Base-by-base conservation (phyloP, 2,113 vertebrate species). In the Stigmatopora argus region DNA sequence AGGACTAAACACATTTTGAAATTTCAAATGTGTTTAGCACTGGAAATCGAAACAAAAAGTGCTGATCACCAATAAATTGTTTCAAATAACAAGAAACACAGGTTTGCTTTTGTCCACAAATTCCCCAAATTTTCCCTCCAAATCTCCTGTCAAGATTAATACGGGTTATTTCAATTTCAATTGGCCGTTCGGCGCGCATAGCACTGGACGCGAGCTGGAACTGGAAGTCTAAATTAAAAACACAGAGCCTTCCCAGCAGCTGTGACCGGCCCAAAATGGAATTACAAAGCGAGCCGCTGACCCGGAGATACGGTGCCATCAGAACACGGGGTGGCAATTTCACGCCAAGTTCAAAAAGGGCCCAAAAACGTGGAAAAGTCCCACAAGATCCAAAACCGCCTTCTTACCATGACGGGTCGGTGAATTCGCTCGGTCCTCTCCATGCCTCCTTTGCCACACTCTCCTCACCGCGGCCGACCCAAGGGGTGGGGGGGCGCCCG, bases 391-490 rank as follows among this genome's bases (percentile, higher is more conserved):
- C 53, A 73, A 52, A 64, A 38, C 78, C 66, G 74, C 56, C 62
- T 75, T 89, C 95, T 95, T 93, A 96, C 95, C 94, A 92, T 78
- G 66, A 87, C 67, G 35, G 92, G 90, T 77, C 90, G 90, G 49
- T 85, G 90, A 76, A 92, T 92, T 89, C 89, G 88, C 82, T 91
- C 90, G 52, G 86, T 90, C 79, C 76, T 84, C 87, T 95, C 94
- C 94, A 95, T 95, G 59, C 78, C 82, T 82, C 67, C 69, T 82
- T 83, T 80, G 88, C 89, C 88, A 83, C 80, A 47, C 71, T 89
- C 75, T 82, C 85, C 88, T 76, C 85, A 82, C 77, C 90, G 83
- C 78, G 85, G 89, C 89, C 82, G 87, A 87, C 81, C 85, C 70
- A 79, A 75, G 23, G 23, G 53, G 21, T 21, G 9, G 21, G 31